Conservation (phyloP, 2,113 vertebrate genomes). For the Epinephelus lanceolatus region DNA sequence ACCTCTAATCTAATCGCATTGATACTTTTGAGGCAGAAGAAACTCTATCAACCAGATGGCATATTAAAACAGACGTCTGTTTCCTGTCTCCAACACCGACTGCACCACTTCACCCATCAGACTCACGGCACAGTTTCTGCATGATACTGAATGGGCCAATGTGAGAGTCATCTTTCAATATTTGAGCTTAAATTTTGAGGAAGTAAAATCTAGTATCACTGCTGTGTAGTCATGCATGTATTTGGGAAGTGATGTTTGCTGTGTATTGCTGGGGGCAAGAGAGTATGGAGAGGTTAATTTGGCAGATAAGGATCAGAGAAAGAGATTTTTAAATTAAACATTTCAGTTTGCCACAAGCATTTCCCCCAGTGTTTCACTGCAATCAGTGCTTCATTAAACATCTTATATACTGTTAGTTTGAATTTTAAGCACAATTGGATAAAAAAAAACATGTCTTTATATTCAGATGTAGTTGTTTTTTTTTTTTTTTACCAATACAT, state of each 20-base stretch:
- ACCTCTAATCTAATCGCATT: conserved; percentile 58
- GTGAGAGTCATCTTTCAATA: neutral
- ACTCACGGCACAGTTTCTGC: no score
- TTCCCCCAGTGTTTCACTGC: neutral
- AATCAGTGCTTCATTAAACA: conserved; percentile 9
- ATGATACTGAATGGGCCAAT: neutral
- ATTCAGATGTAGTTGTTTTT: neutral
- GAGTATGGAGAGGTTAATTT: neutral
- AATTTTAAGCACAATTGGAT: neutral
- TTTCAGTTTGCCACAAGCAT: conserved; percentile 6
- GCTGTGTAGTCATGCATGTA: neutral
- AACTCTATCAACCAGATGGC: conserved; percentile 65
- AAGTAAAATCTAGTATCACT: neutral
- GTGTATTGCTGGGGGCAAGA: neutral
- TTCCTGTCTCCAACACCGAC: conserved; percentile 25
- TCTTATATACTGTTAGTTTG: neutral
- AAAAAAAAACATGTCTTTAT: neutral
- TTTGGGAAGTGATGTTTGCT: neutral
- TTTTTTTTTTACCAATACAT: neutral
- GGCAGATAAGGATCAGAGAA: conserved; percentile 31
- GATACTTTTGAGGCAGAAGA: conserved; percentile 12
- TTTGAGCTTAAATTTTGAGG: neutral
- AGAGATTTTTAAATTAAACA: conserved; percentile 43
- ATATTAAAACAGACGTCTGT: conserved; percentile 19
- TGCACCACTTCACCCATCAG: neutral